phyloP scores from a whole-genome alignment of 1,140 invertebrate species.

The Heterodera carotae region DNA sequence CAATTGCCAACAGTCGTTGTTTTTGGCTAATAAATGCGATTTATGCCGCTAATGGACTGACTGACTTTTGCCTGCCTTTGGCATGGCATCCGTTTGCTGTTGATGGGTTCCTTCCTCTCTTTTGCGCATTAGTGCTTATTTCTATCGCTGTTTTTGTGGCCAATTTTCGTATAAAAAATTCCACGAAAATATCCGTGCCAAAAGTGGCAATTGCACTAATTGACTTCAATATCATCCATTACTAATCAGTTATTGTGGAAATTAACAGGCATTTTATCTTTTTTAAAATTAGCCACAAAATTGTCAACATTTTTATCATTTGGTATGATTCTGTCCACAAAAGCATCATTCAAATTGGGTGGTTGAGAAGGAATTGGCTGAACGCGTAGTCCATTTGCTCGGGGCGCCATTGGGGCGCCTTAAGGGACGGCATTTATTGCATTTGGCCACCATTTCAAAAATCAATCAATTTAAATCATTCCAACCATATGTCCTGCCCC shows the following conservation, averaged over 20 bases:
- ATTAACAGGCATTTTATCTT: background rate
- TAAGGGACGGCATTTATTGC: conserved; percentile 67
- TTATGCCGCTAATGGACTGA: too few species aligned
- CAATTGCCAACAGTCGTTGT: too few species aligned
- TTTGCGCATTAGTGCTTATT: too few species aligned
- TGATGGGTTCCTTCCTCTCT: too few species aligned
- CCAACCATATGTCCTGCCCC: conserved; percentile 31
- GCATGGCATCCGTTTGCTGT: too few species aligned
- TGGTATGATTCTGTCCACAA: background rate
- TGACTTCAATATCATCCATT: too few species aligned
- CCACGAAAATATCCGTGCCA: background rate
- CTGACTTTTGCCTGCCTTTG: too few species aligned
- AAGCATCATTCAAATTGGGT: conserved; percentile 57
- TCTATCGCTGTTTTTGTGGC: too few species aligned
- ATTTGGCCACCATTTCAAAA: background rate
- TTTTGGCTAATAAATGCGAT: too few species aligned
- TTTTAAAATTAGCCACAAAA: background rate
- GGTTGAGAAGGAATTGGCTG: conserved; percentile 66
- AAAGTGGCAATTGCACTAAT: background rate
- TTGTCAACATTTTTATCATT: background rate
- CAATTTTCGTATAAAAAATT: background rate
- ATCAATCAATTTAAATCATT: background rate
- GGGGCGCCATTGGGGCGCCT: conserved; percentile 71
- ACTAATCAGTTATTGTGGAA: too few species aligned
- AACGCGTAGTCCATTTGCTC: conserved; percentile 67